phyloP scores from a whole-genome alignment of 2,113 vertebrate genomes.

The Halichoerus grypus region DNA sequence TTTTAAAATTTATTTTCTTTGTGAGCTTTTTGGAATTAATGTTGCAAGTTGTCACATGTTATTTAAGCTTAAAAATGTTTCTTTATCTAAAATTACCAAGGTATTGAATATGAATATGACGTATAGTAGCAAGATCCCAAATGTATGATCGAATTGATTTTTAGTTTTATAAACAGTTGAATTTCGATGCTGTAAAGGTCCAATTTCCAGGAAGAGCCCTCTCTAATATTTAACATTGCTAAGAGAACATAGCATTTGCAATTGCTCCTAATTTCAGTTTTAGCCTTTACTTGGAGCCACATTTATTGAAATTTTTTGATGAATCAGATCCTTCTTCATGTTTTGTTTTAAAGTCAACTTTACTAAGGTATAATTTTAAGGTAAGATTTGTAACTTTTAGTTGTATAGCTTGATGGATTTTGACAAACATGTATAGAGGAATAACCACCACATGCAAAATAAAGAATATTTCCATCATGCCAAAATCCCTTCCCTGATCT shows the following conservation, averaged over 20 bases:
- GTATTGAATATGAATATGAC: background rate
- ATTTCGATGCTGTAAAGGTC: background rate
- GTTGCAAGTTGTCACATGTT: background rate
- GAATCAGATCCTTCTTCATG: background rate
- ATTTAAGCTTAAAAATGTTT: background rate
- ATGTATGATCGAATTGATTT: background rate
- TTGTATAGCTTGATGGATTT: background rate
- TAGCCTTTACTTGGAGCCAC: background rate
- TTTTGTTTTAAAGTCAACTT: background rate
- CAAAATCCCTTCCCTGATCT: background rate
- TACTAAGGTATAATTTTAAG: background rate
- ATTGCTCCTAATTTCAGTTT: background rate
- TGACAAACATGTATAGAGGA: background rate
- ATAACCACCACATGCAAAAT: background rate
- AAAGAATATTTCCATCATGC: background rate
- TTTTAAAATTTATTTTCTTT: background rate
- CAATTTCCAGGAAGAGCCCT: background rate
- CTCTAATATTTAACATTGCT: background rate
- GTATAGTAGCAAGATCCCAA: background rate
- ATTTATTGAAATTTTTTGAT: background rate
- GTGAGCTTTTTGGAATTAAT: background rate
- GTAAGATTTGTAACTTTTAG: background rate
- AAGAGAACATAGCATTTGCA: background rate
- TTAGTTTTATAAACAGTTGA: background rate
- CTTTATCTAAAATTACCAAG: background rate